phyloP scores from a whole-genome alignment of 1,140 invertebrate species.

The Atta cephalotes region DNA sequence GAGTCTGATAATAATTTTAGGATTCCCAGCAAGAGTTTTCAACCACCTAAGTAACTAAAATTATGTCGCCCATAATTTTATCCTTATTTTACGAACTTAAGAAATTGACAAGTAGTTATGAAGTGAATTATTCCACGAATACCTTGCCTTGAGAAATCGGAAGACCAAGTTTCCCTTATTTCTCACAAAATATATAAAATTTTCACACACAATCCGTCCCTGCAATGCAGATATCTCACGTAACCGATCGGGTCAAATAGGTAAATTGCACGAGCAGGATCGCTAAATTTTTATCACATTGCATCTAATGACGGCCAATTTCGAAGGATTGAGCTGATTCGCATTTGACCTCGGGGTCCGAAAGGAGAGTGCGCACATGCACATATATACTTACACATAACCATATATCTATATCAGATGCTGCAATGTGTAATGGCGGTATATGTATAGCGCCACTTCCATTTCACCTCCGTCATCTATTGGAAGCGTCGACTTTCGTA shows the following conservation, averaged over 20 bases:
- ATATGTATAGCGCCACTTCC: slow-evolving; percentile 26
- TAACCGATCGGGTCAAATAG: background rate
- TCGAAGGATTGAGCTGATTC: slow-evolving; percentile 21
- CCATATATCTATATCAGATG: slow-evolving; percentile 9
- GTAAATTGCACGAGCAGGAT: background rate
- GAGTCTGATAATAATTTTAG: slow-evolving; percentile 47
- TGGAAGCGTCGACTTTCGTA: slow-evolving; percentile 42
- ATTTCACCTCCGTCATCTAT: slow-evolving; percentile 38
- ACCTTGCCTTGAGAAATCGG: background rate
- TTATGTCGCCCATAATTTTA: background rate
- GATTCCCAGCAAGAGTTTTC: background rate
- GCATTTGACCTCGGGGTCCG: background rate
- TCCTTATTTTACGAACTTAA: slow-evolving; percentile 8
- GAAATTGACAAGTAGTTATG: slow-evolving; percentile 11
- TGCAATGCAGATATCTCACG: too few relatives aligned
- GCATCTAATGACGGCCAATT: slow-evolving; percentile 12
- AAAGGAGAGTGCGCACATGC: background rate
- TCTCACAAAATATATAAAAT: background rate
- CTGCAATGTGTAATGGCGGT: slow-evolving; percentile 15
- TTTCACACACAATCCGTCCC: background rate
- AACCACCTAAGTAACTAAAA: background rate
- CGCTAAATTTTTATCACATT: background rate
- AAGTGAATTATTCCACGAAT: slow-evolving; percentile 6
- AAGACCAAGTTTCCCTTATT: background rate
- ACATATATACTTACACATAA: background rate